phyloP scores from a whole-genome alignment of 2,888 invertebrate genomes.

The Ochropleura plecta region DNA sequence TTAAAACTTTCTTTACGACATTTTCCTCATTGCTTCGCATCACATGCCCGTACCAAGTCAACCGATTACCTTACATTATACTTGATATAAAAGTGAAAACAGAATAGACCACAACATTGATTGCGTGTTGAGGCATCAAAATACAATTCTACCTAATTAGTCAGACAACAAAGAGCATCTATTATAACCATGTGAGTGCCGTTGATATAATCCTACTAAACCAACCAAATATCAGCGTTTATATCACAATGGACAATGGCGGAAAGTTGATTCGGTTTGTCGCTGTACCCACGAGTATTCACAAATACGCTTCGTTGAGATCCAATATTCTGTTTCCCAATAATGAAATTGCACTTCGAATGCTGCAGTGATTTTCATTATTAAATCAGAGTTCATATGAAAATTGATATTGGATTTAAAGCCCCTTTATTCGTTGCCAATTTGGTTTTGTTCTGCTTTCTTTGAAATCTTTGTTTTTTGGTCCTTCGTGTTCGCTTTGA shows the following conservation, averaged over 20 bases:
- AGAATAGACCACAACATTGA: neutral
- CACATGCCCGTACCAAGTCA: too few species aligned
- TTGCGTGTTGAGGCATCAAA: slow-evolving; percentile 8
- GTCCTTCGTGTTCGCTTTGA: slow-evolving; percentile 29
- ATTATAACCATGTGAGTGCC: slow-evolving; percentile 20
- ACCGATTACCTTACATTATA: neutral
- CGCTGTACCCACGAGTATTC: slow-evolving; percentile 79
- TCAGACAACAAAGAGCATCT: slow-evolving; percentile 25
- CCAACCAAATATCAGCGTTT: slow-evolving; percentile 28
- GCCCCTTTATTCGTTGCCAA: slow-evolving; percentile 57
- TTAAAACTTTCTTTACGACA: too few species aligned
- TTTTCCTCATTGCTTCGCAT: too few species aligned
- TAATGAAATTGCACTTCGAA: slow-evolving; percentile 88
- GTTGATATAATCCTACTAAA: slow-evolving; percentile 37
- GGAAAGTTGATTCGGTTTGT: slow-evolving; percentile 81
- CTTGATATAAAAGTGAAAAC: neutral
- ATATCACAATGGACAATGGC: slow-evolving; percentile 62
- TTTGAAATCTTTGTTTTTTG: slow-evolving; percentile 43
- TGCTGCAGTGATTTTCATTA: slow-evolving; percentile 86
- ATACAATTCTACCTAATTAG: slow-evolving; percentile 21
- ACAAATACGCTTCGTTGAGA: slow-evolving; percentile 81
- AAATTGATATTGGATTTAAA: slow-evolving; percentile 72
- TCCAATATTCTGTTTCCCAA: slow-evolving; percentile 83
- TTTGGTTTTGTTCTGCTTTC: slow-evolving; percentile 44
- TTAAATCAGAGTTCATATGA: slow-evolving; percentile 82